These are phyloP conservation scores for Cyclophora albipunctata DNA, from an alignment of 2,888 invertebrate species.

Conservation along the genomic window DNA sequence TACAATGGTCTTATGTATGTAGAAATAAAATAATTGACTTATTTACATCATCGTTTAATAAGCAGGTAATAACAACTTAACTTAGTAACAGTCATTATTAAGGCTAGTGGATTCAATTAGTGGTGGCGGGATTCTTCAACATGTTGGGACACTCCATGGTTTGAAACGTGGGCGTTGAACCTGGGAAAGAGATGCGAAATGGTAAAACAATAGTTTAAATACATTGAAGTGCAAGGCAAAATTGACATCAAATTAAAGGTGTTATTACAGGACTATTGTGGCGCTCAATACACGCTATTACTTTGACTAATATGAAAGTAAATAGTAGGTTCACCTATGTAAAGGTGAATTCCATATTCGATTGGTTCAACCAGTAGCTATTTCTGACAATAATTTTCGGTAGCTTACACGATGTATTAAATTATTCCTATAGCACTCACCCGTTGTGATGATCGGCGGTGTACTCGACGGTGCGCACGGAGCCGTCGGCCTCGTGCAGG, in stretches of 20 bases:
- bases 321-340: too few relatives aligned
- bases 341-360: too few relatives aligned
- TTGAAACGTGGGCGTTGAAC: conserved; percentile 69
- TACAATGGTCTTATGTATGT: too few relatives aligned
- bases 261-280: too few relatives aligned
- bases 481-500: conserved; percentile 52
- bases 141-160: conserved; percentile 51
- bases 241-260: too few relatives aligned
- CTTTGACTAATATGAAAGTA: too few relatives aligned
- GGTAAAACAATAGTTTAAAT: not conserved
- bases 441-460: conserved; percentile 56
- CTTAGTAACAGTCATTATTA: conserved; percentile 11
- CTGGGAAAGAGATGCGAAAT: conserved; percentile 29
- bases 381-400: too few relatives aligned
- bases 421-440: conserved; percentile 13
- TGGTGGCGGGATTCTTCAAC: conserved; percentile 26
- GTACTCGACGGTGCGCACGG: conserved; percentile 53
- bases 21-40: too few relatives aligned
- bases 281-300: too few relatives aligned
- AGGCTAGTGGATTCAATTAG: conserved; percentile 8
- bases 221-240: not conserved
- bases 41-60: too few relatives aligned
- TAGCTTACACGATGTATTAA: too few relatives aligned
- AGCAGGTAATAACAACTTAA: conserved; percentile 17
- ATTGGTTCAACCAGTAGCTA: too few relatives aligned